Base-by-base conservation (phyloP, 2,888 invertebrate species). In the Microplitis deprimator region DNA sequence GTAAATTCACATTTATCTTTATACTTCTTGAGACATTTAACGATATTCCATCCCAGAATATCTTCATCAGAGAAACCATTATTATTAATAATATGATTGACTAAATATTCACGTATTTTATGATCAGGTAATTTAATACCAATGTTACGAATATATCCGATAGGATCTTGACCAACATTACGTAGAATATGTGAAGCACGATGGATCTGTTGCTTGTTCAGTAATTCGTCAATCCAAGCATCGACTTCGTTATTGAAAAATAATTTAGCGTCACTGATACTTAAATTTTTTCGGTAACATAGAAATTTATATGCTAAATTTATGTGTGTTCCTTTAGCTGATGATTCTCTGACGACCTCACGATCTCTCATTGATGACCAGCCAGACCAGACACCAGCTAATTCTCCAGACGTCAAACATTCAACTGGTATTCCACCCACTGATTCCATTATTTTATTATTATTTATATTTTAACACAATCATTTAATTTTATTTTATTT, bases 291-390 rank as follows among this genome's bases (percentile, higher is more conserved):
- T 83, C 92, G 91, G 64, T 88, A 87, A 82, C 92, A 91, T 20
- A 94, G 88, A 88, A 92, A 94, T 82, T 91, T 91, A 73, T 92
- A 87, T 62, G 93, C 93, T 75, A 94, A 87, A 59, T 90, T 89
- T 68, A 94, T 91, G 83, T 93, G 92, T 40, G 92, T 92, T 17
- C 94, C 94, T 86, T 94, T 94, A 1, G 93, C 92, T 41, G 93
- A 94, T 13, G 94, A 93, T 87, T 94, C 94, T 82, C 94, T 90
- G 0, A 93, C 93, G 65, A 94, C 92, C 88, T 94, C 94, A 84
- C 92, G 90, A 50, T 92, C 91, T 62, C 93, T 92, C 82, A 93
- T 92, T 75, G 90, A 91, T 79, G 92, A 91, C 94, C 94, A 94
- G 81, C 93, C 93, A 73, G 91, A 91, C 94, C 94, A 94, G 82